Evolutionary conservation across 2,797 vertebrate species (phyloP).

Genomic region (Megaceryle alcyon): DNA sequence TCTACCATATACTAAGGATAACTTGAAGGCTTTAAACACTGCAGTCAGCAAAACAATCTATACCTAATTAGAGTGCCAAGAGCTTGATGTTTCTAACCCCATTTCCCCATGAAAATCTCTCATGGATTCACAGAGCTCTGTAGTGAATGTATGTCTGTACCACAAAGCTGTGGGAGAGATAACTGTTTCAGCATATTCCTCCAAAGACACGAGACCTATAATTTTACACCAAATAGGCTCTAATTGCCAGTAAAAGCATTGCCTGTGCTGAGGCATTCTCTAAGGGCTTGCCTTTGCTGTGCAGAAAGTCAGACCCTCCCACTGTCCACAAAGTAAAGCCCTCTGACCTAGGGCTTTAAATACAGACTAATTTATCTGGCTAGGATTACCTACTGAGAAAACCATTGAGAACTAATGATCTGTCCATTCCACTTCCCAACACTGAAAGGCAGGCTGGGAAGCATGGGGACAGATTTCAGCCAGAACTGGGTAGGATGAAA

Average conservation of each 20-base stretch:
- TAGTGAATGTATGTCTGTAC: conserved; percentile 4
- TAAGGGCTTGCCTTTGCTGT: neutral
- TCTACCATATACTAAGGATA: neutral
- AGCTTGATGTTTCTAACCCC: neutral
- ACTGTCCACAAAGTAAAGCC: conserved; percentile 26
- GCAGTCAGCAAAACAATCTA: conserved; percentile 6
- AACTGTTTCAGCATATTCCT: conserved; percentile 17
- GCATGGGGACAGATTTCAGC: neutral
- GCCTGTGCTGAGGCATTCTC: neutral
- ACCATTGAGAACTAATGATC: conserved; percentile 42
- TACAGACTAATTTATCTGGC: conserved; percentile 44
- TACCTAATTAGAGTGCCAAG: neutral
- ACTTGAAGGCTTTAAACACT: neutral
- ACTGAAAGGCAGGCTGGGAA: conserved; percentile 7
- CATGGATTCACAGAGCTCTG: neutral
- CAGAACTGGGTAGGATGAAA: conserved; percentile 3
- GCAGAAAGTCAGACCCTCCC: conserved; percentile 27
- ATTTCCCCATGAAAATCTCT: conserved; percentile 17
- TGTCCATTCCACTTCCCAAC: conserved; percentile 24
- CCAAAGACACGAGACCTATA: conserved; percentile 36
- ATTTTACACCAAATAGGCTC: conserved; percentile 54
- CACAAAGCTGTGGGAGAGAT: conserved; percentile 43
- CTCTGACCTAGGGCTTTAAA: conserved; percentile 54
- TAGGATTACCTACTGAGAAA: conserved; percentile 56
- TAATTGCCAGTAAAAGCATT: conserved; percentile 53